Base-by-base conservation (phyloP, 92 coral and sea anemone species). In the Ricordea florida region DNA sequence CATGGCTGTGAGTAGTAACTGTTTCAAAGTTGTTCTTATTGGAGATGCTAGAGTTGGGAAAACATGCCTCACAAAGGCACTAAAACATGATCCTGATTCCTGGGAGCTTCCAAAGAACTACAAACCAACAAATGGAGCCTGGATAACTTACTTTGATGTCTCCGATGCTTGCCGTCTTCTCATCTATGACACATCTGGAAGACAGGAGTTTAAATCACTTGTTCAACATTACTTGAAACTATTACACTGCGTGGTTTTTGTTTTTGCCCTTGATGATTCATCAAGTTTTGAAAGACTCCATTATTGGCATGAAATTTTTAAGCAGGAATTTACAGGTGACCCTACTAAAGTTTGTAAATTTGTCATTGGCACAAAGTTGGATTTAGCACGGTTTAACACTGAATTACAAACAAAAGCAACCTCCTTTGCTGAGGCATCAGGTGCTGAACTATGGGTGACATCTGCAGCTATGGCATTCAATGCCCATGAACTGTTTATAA, bases 31-130 rank as follows among this genome's bases (percentile, higher is more conserved):
- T 51, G 93, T 84, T 20, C 49, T 88, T 23, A 40, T 88, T 61
- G 93, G 93, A 17, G 93, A 88, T 42, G 74, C 66, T 47, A 79
- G 83, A 14, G 89, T 76, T 2, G 93, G 93, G 38, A 88, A 88
- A 57, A 84, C 79, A 0, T 83, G 70, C 10, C 86, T 88, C 13
- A 47, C 84, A 27, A 62, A 62, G 43, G 64, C 65, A 16, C 57
- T 84, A 9, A 49, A 60, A 49, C 55, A 74, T 57, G 42, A 46
- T 14, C 42, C 10, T 3, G 66, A 45, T 5, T 11, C 66, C 1
- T 58, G 87, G 84, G 45, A 47, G 20, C 17, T 44, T 0, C 24
- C 59, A n/a, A 67, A 57, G 17, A 57, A 71, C 27, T 88, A 88
- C 28, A 67, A 25, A 55, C 86, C 90, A 49, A 88, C 93, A 3